Evolutionary conservation across 2,888 invertebrate species (phyloP), one percentile per base, ranked within the genome.

Genomic region (Apotomis turbidana): DNA sequence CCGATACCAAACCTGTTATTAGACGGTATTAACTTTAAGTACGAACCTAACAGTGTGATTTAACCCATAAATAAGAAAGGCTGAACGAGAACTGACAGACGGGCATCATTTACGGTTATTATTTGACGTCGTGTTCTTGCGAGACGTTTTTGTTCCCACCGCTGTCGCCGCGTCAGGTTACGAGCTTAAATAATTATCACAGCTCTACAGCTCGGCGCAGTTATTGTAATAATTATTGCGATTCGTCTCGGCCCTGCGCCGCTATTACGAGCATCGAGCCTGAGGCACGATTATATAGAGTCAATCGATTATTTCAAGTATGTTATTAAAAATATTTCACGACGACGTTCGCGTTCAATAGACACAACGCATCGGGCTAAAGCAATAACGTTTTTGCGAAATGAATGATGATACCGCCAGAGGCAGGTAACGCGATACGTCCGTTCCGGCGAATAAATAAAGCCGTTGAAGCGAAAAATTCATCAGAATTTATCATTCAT

Each of bases 381-480:
- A 82, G 87, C 85, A 87, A 87, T 87, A 87, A 87, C 82, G 85
- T 86, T 86, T 87, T 87, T 86, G 78, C 85, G 81, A 84, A 87
- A 88, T 88, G 85, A 90, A 87, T 84, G 86, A 88, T 87, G 86
- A 85, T 83, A 79, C 84, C 84, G 87, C 86, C 85, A 78, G 81
- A 76, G 82, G 88, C 89, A 82, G 85, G 88, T 88, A 89, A 87
- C 83, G 83, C 84, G 86, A 86, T 87, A 83, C 85, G 79, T 85
- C 83, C 84, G 84, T 80, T 83, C 80, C 80, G 81, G 79, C 80
- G 85, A 87, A 87, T 87, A 87, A 90, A 91, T 90, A 88, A 89
- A 91, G 83, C 84, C 84, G 86, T 88, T 87, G 87, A 88, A 84
- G 88, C 86, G 87, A 84, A 88, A 89, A 88, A 89, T 87, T 87